Base-by-base conservation (phyloP, 2,113 vertebrate species). In the Syngnathus scovelli region DNA sequence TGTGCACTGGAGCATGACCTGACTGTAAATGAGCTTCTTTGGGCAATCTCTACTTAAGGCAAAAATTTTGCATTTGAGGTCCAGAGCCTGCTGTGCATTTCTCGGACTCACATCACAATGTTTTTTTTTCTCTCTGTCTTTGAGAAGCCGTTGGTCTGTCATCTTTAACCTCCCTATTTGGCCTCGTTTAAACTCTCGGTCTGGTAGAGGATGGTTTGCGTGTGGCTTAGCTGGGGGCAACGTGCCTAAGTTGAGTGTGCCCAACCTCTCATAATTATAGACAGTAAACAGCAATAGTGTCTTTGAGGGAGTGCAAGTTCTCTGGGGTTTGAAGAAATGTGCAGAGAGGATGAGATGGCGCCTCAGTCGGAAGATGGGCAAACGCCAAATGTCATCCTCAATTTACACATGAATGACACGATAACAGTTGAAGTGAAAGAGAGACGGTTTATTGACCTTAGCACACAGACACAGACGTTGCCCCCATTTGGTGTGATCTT, bases 221-320 rank as follows among this genome's bases (percentile, higher is more conserved):
- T 87, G 85, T 79, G 78, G 82, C 85, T 76, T 73, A 82, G 74
- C 67, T 81, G 85, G 83, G 83, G 86, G 87, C 80, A 81, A 81
- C 88, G 86, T 60, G 68, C 79, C 58, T 78, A 74, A 52, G 68
- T 55, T 79, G 82, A 81, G 78, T 74, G 67, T 87, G 86, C 89
- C 82, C 84, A 83, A 79, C 88, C 86, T 78, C 82, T 87, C 83
- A 84, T 91, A 92, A 92, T 91, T 91, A 91, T 79, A 90, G 89
- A 86, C 89, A 87, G 86, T 89, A 84, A 85, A 86, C 86, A 89
- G 85, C 78, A 81, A 74, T 70, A 72, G 74, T 11, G 68, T 88
- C 82, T 85, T 77, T 83, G 84, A 79, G 59, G 71, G 67, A 84
- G 77, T 87, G 72, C 79, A 77, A 85, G 87, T 71, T 66, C 61